Evolutionary conservation across 2,888 invertebrate species (phyloP).

Genomic region (Buathra laborator): DNA sequence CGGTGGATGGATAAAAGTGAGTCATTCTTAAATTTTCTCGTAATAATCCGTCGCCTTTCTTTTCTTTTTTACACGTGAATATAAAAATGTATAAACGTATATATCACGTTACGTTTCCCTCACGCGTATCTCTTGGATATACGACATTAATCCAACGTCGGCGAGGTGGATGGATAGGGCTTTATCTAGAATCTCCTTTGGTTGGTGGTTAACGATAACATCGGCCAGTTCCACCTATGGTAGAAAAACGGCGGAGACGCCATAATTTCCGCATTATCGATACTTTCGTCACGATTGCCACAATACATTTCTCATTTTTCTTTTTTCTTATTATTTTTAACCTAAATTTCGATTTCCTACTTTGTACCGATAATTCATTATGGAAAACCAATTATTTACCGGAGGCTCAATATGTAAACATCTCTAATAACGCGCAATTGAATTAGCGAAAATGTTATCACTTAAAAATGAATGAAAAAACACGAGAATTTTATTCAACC

Average conservation of each 20-base stretch:
- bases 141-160: not conserved
- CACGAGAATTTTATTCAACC: slow-evolving; percentile 1
- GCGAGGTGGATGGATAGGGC: not conserved
- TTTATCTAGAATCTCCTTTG: slow-evolving; percentile 15
- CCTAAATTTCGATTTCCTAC: not conserved
- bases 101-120: not conserved
- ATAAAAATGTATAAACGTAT: not conserved
- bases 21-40: slow-evolving; percentile 66
- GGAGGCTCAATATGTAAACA: not conserved
- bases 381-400: not conserved
- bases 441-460: not conserved
- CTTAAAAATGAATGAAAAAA: not conserved
- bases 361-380: not conserved
- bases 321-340: not conserved
- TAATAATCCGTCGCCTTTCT: not conserved
- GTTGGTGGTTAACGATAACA: slow-evolving; percentile 30
- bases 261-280: slow-evolving; percentile 15
- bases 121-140: slow-evolving; percentile 5
- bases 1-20: slow-evolving; percentile 98
- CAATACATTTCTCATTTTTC: not conserved
- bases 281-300: slow-evolving; percentile 21
- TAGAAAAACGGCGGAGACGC: not conserved
- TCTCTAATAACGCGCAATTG: not conserved
- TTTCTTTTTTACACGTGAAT: not conserved
- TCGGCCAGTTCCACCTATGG: not conserved